Base-by-base conservation (phyloP, 1,140 invertebrate species). In the Saccostrea cuccullata region DNA sequence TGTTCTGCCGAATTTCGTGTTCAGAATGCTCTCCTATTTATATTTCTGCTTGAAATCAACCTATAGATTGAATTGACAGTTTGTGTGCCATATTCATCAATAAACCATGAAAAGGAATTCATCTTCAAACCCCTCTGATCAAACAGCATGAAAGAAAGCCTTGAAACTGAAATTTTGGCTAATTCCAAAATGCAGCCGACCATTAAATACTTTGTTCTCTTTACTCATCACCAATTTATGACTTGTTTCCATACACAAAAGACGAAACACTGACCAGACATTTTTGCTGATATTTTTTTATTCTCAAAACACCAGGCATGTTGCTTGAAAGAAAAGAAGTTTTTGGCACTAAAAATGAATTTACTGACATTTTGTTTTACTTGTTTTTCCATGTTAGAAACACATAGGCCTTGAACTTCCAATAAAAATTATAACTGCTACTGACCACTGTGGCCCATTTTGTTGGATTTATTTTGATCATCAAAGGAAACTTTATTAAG, bases 51-150 rank as follows among this genome's bases (percentile, higher is more conserved):
- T 36, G 70, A 36, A 77, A 77, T 77, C 70, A 77, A 77, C 23
- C 13, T 77, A 77, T 77, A 36, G 70, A 77, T 77, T 40, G 70
- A 30, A 30, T 77, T 77, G 70, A 77, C 70, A 77, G 70, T 77
- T 77, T 77, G 70, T 77, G 70, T 77, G 26, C 70, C 70, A 77
- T 30, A 77, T 77, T 77, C 70, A 77, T 77, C 70, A 77, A 77
- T 77, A 77, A 77, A 77, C 26, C 70, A 77, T 36, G 26, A 77
- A 36, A 77, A 47, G 15, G 23, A 26, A 30, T 77, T 77, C 30
- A 15, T 77, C 70, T 77, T 77, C 70, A 77, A 77, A 36, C 6
- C 70, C 70, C 70, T 30, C 23, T 36, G 70, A 77, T 77, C 26
- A 77, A 77, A 77, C 70, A 77, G 70, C 70, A 77, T 77, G 70